Evolutionary conservation across 2,797 vertebrate species (phyloP), one percentile per base, ranked within the genome.

Genomic region (Tadarida brasiliensis): DNA sequence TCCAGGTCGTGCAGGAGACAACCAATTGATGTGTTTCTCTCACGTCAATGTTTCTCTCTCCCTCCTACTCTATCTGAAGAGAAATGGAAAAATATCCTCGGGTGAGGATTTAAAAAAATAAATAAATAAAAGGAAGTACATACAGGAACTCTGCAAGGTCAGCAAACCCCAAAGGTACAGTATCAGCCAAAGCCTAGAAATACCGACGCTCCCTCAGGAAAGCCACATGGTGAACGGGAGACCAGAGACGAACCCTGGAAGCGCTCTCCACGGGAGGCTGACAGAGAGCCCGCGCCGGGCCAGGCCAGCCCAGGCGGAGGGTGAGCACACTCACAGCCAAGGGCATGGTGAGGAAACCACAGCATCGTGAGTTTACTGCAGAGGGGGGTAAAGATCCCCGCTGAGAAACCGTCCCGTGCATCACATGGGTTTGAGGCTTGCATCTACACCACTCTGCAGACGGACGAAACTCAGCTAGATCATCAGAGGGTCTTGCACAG

Each of bases 201-300:
- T 1, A 5, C 0, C 5, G 9, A 39, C 1, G 17, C 9, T 22
- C 16, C 54, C 57, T 26, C 22, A 17, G 82, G 81, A 80, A 39
- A 35, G 22, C 19, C 0, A 0, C 10, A 0, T 0, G 28, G 57
- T 3, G 11, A 16, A 5, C 2, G 14, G 16, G 17, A 30, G 39
- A 67, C 3, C 4, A 19, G 39, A 68, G 8, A 2, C 6, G 5
- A 61, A 35, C 30, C 57, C n/a, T 11, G 49, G 39, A 30, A 0
- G 47, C 30, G 8, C 67, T 17, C 35, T 11, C 4, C 7, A 4
- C 2, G 57, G 57, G 20, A 47, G n/a, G 49, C 24, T 35, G 2
- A 5, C 0, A 0, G 26, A 28, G 22, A 47, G 7, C 14, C 17
- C 51, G 19, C 1, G 1, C 0, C 2, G 33, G 4, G 47, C n/a